Evolutionary conservation across 2,888 invertebrate species (phyloP), one percentile per base, ranked within the genome.

Genomic region (Eupeodes latifasciatus): DNA sequence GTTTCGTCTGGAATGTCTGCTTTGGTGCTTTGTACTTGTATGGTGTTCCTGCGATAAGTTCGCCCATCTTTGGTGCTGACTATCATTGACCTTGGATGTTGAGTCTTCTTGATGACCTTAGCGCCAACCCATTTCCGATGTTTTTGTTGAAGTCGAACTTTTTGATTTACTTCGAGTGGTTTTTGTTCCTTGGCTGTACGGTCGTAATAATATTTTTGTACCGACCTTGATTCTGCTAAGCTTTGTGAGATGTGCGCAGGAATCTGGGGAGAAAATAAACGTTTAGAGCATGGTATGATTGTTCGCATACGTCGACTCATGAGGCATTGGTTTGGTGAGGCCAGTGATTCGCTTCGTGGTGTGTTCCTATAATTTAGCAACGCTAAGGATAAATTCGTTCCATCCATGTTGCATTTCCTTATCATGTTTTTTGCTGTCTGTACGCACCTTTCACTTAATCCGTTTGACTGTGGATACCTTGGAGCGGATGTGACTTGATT

Each of bases 391-490:
- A 3, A 27, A 27, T 27, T 27, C 27, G 27, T 27, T 27, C 27
- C 27, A 27, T 27, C 27, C 27, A 27, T 27, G 27, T 27, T 27
- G 27, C 27, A 27, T 27, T 27, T 27, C 27, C 27, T 27, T 27
- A 27, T 27, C 27, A 27, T 27, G 27, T 27, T 27, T 27, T 27
- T 27, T 27, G 27, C 27, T 27, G 27, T 27, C 27, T 27, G 27
- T 27, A 27, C 27, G 27, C 2, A 89, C 4, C 80, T 27, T 27
- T 27, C 82, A 27, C 85, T 89, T 11, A 90, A 16, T 34, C 87
- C 89, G 16, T 90, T 89, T 40, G 80, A 89, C 81, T 90, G 62
- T 6, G 44, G 34, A 44, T 64, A 64, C 11, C 44, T 6, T 64
- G 44, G 62, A 14, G 16, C 44, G 4, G 44, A 64, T 11, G 62